phyloP scores from a whole-genome alignment of 2,797 vertebrate species.

The Acanthurus lineatus region DNA sequence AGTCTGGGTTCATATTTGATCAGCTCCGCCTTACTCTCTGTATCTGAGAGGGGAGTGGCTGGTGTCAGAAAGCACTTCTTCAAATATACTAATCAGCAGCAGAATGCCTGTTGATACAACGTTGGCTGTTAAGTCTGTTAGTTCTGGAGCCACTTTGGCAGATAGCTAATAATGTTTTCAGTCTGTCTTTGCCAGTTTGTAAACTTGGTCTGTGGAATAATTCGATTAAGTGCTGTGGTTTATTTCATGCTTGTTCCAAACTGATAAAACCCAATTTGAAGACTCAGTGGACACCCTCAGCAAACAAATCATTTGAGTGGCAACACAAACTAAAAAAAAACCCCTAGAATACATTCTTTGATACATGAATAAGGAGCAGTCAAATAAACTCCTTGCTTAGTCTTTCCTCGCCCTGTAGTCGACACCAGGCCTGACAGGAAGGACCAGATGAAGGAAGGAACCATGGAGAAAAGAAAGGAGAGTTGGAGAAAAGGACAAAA shows the following conservation, averaged over 20 bases:
- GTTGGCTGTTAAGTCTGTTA: conserved; percentile 8
- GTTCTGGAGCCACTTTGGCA: conserved; percentile 1
- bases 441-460: conserved; percentile 41
- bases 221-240: conserved; percentile 34
- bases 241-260: conserved; percentile 9
- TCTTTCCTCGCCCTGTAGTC: background rate
- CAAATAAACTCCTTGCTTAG: background rate
- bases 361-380: background rate
- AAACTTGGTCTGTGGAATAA: conserved; percentile 16
- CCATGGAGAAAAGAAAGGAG: conserved; percentile 36
- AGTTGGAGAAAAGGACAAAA: conserved; percentile 62
- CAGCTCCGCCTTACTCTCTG: too few relatives aligned
- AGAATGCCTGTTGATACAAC: conserved; percentile 7
- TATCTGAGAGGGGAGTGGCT: too few relatives aligned
- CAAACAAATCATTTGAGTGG: background rate
- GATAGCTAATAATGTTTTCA: background rate
- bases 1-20: too few relatives aligned
- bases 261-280: conserved; percentile 31
- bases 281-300: background rate
- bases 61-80: conserved; percentile 8
- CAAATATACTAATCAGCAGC: background rate
- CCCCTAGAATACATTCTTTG: background rate
- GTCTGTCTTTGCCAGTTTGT: background rate
- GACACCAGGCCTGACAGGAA: conserved; percentile 37
- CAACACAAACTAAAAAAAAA: background rate